Base-by-base conservation (phyloP, 2,113 vertebrate genomes). In the Pachyramphus minor region DNA sequence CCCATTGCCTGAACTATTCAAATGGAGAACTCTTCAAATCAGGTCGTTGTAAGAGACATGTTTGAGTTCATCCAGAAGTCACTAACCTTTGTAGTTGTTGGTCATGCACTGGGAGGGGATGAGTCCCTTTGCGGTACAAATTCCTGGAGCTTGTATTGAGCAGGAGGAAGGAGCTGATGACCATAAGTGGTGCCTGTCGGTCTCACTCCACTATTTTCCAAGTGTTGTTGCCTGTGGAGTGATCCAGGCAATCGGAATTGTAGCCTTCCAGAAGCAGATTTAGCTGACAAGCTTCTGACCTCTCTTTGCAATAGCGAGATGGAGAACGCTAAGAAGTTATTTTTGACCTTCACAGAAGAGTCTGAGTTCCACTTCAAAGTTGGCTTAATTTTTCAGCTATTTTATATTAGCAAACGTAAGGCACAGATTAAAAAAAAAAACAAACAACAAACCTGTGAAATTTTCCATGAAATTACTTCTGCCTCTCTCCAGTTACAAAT, bases 271-370 rank as follows among this genome's bases (percentile, higher is more conserved):
- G 67, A 84, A 94, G 83, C 42, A 84, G 68, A 67, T 86, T 91
- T 95, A 84, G 42, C 47, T 95, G 86, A 94, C 89, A 89, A 86
- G 83, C 89, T 95, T 95, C 84, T 96, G 86, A 95, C 93, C 95
- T 92, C 73, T 84, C 94, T 86, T 90, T 68, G 83, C 84, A 87
- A 84, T 17, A 84, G 64, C 0, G 0, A 92, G 80, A 75, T 72
- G 83, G 89, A 88, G 83, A 93, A 81, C 56, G 73, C 47, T 63
- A 23, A 73, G 41, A 89, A 86, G 73, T 90, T 95, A 90, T 95
- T 92, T 94, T 87, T 79, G 93, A 73, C 86, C 60, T 86, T 95
- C 76, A 63, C 19, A 47, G 76, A 92, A 87, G 20, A 81, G 64
- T 55, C 76, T 84, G 83, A 88, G 33, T 90, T 84, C 79, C 64